Evolutionary conservation across 2,888 invertebrate species (phyloP).

Genomic region (Papilio elwesi): DNA sequence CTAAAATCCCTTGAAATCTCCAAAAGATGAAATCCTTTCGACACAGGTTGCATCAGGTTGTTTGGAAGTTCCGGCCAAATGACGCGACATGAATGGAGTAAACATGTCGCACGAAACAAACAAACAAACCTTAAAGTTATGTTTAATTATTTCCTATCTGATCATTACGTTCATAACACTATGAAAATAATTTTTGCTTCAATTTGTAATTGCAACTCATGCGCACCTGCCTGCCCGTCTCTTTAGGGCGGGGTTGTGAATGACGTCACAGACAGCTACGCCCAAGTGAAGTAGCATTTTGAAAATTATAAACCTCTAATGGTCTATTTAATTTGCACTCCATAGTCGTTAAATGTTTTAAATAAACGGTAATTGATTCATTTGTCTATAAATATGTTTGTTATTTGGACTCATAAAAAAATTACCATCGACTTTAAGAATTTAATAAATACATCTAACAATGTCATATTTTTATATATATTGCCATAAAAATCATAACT

Average conservation of each 20-base stretch:
- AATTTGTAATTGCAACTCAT: neutral
- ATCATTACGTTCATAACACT: neutral
- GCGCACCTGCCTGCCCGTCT: slow-evolving; percentile 35
- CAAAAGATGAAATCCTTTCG: too few relatives aligned
- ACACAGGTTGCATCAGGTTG: too few relatives aligned
- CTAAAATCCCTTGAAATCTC: too few relatives aligned
- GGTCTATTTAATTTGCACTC: neutral
- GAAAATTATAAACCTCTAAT: neutral
- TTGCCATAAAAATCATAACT: too few relatives aligned
- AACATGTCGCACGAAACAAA: neutral
- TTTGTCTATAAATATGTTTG: neutral
- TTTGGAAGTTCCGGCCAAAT: too few relatives aligned
- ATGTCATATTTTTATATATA: too few relatives aligned
- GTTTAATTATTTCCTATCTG: neutral
- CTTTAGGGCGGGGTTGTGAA: slow-evolving; percentile 24
- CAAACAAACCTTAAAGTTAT: too few relatives aligned
- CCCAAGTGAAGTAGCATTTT: slow-evolving; percentile 3
- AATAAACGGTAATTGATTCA: neutral
- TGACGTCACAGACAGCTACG: slow-evolving; percentile 10
- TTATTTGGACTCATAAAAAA: neutral
- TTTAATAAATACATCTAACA: too few relatives aligned
- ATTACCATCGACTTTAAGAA: too few relatives aligned
- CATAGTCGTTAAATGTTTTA: neutral
- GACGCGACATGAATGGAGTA: neutral
- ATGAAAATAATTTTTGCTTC: neutral